A percentile compares a stretch with the other conserved stretches of the same genome.
Evolutionary conservation across 37 sponge, comb jelly and placozoan species (phyloP).

Genomic region (Hexactinellida sp.): DNA sequence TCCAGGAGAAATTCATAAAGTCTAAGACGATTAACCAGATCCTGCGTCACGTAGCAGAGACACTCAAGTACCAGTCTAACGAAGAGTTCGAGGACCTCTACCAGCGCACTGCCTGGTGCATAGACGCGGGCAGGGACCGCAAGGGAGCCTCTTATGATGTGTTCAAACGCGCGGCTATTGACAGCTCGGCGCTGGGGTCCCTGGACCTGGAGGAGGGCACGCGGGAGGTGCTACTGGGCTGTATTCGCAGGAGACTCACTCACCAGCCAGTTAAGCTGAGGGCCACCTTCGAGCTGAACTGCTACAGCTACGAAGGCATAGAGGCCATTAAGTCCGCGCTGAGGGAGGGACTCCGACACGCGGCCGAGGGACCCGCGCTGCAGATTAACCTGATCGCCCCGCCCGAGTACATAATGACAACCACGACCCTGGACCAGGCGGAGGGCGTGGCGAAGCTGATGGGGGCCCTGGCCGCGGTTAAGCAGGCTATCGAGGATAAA

Average conservation of each 20-base stretch:
- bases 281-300: conserved; percentile 83
- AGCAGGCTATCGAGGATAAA: conserved; percentile 71
- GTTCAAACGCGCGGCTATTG: conserved; percentile 83
- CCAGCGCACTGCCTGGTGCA: conserved; percentile 75
- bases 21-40: conserved; percentile 92
- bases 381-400: conserved; percentile 96
- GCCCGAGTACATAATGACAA: conserved; percentile 86
- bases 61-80: conserved; percentile 52
- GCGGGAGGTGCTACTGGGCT: conserved; percentile 43
- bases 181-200: conserved; percentile 31
- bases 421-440: conserved; percentile 69
- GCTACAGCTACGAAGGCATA: conserved; percentile 94
- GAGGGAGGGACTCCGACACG: conserved; percentile 53
- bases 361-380: conserved; percentile 48
- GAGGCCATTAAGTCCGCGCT: conserved; percentile 88
- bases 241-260: conserved; percentile 79
- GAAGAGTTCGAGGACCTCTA: conserved; percentile 86
- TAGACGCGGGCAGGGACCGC: conserved; percentile 60
- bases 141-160: conserved; percentile 72
- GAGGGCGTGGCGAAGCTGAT: conserved; percentile 79
- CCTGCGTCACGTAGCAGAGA: conserved; percentile 70
- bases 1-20: conserved; percentile 88
- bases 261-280: conserved; percentile 93
- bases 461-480: conserved; percentile 64
- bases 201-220: conserved; percentile 42